phyloP scores from a whole-genome alignment of 2,888 invertebrate genomes.

The Labia minor region DNA sequence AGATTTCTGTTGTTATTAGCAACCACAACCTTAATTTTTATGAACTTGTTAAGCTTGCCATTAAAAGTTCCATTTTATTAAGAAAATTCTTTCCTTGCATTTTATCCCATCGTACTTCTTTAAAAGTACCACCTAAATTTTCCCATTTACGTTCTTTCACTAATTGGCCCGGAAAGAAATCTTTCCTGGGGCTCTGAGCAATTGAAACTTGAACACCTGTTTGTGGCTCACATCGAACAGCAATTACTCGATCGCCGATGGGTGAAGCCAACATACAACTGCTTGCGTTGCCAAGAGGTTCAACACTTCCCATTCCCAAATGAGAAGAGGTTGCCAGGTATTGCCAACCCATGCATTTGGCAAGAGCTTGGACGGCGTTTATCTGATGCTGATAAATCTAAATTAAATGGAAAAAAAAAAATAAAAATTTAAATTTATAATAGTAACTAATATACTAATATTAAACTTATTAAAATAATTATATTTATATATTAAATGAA shows the following conservation, averaged over 20 bases:
- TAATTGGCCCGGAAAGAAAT: conserved; percentile 75
- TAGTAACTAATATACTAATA: neutral
- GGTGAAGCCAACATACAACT: conserved; percentile 85
- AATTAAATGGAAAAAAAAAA: too few species aligned
- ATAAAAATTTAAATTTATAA: conserved; percentile 18
- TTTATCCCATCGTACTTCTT: conserved; percentile 81
- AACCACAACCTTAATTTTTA: conserved; percentile 31
- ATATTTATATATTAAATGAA: too few species aligned
- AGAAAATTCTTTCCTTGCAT: conserved; percentile 94
- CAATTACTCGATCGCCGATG: conserved; percentile 71
- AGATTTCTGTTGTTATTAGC: too few species aligned
- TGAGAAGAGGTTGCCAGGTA: conserved; percentile 79
- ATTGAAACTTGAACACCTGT: conserved; percentile 80
- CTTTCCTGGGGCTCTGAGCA: conserved; percentile 77
- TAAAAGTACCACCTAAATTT: conserved; percentile 83
- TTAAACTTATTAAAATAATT: too few species aligned
- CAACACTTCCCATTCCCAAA: conserved; percentile 79
- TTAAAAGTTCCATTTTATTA: conserved; percentile 90
- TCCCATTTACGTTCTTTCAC: conserved; percentile 90
- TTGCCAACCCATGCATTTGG: conserved; percentile 94
- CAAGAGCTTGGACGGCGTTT: conserved; percentile 77
- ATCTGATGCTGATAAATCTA: conserved; percentile 93
- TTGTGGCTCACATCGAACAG: conserved; percentile 81
- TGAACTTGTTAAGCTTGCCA: conserved; percentile 77
- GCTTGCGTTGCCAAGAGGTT: conserved; percentile 84